Conservation (phyloP, 1,140 invertebrate genomes). For the Habropoda laboriosa region DNA sequence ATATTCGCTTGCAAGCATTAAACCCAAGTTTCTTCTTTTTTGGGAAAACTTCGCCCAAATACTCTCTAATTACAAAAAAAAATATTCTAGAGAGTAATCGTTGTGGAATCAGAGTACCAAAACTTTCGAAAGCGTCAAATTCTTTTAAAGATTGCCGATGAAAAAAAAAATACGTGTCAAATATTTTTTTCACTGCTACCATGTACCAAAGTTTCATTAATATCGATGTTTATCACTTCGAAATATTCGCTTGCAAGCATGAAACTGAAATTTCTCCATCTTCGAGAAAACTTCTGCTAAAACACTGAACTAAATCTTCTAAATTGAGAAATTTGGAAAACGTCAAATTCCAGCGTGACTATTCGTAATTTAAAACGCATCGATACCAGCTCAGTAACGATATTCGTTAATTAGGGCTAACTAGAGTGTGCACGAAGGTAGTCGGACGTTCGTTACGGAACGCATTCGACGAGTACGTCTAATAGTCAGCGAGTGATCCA, state of each 20-base stretch:
- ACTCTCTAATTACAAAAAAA: too few species aligned
- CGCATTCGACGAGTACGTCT: conserved; percentile 4
- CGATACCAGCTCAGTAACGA: not conserved
- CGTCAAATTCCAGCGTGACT: not conserved
- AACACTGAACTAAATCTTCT: too few species aligned
- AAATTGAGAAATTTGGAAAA: not conserved
- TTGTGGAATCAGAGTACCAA: too few species aligned
- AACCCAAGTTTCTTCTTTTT: not conserved
- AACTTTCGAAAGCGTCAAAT: not conserved
- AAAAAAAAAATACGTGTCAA: too few species aligned
- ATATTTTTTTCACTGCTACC: too few species aligned
- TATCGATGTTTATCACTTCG: too few species aligned
- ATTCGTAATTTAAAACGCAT: conserved; percentile 25
- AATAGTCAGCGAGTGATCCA: conserved; percentile 12
- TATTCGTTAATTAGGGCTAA: conserved; percentile 34
- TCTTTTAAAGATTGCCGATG: too few species aligned
- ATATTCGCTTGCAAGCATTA: too few species aligned
- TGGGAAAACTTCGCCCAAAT: not conserved
- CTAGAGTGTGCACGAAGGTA: not conserved
- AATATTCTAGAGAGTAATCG: not conserved
- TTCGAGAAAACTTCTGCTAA: too few species aligned
- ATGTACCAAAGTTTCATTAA: too few species aligned
- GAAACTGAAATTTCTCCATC: too few species aligned
- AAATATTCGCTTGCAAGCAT: too few species aligned
- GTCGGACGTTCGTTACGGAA: not conserved